phyloP scores from a whole-genome alignment of 1,140 invertebrate species.

The Spodoptera frugiperda region DNA sequence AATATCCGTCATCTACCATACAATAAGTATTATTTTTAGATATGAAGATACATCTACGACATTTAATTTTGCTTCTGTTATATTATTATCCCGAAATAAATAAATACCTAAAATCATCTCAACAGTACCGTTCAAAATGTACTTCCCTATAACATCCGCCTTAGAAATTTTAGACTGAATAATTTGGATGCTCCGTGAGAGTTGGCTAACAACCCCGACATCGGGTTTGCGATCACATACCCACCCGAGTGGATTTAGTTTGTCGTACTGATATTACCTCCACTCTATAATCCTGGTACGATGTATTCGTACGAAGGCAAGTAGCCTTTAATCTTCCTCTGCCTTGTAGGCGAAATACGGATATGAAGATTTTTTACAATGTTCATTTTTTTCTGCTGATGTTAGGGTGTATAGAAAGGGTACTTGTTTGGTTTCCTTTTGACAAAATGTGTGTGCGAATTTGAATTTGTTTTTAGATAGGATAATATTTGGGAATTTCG shows the following conservation, averaged over 20 bases:
- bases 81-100: no score
- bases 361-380: neutral
- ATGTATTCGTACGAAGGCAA: neutral
- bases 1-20: no score
- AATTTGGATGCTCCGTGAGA: constrained; percentile 69
- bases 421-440: no score
- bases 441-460: no score
- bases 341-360: neutral
- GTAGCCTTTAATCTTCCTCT: constrained; percentile 25
- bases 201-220: constrained; percentile 69
- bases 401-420: no score
- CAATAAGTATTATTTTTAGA: no score
- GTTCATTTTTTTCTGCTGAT: neutral
- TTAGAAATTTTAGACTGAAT: constrained; percentile 66
- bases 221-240: constrained; percentile 48
- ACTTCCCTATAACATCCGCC: constrained; percentile 48
- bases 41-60: no score
- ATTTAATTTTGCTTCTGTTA: no score
- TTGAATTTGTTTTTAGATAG: no score
- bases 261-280: constrained; percentile 57
- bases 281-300: constrained; percentile 40
- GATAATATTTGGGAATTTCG: no score
- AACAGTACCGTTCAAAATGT: constrained; percentile 31
- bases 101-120: neutral
- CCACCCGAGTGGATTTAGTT: constrained; percentile 54